Evolutionary conservation across 2,797 vertebrate species (phyloP), one percentile per base, ranked within the genome.

Genomic region (Sandelia bainsii): DNA sequence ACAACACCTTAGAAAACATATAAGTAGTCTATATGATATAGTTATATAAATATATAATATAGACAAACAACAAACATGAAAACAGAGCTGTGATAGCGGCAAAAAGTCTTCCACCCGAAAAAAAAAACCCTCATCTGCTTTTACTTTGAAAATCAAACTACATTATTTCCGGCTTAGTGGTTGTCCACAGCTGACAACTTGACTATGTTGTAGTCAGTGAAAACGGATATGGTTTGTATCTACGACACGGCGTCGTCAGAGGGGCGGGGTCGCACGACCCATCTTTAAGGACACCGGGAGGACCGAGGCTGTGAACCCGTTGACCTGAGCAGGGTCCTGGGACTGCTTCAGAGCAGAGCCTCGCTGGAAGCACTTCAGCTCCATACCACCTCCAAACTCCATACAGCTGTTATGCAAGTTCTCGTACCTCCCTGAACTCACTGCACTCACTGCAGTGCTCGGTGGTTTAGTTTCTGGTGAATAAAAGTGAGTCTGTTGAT

Each of bases 261-360:
- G 87, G 89, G 91, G 92, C 89, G 92, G 86, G 72, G 87, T 66
- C 81, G 80, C 68, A 45, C 87, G 91, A 93, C 89, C 90, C 83
- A 54, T 75, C 65, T 90, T 90, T 93, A 82, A 93, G 92, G 92
- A 92, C 91, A 93, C 78, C 45, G 68, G 42, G 72, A 81, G 77
- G 17, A 46, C 19, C 1, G 62, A 14, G 53, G 81, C 68, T 29
- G 10, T 77, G 84, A 91, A 90, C 90, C 87, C 82, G 40, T 11
- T 87, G 89, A 91, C 86, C 89, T 61, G 46, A 0, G 37, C 40
- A 3, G 29, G 32, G 2, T 9, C 29, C 71, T 46, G 62, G 81
- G 49, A 32, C 32, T 9, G 63, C 45, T 14, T 25, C 57, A 42
- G 39, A n/a, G 42, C 63, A 0, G 40, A 76, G 14, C 1, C 32